Evolutionary conservation across 2,113 vertebrate species (phyloP).

Genomic region (Dendropsophus ebraccatus): DNA sequence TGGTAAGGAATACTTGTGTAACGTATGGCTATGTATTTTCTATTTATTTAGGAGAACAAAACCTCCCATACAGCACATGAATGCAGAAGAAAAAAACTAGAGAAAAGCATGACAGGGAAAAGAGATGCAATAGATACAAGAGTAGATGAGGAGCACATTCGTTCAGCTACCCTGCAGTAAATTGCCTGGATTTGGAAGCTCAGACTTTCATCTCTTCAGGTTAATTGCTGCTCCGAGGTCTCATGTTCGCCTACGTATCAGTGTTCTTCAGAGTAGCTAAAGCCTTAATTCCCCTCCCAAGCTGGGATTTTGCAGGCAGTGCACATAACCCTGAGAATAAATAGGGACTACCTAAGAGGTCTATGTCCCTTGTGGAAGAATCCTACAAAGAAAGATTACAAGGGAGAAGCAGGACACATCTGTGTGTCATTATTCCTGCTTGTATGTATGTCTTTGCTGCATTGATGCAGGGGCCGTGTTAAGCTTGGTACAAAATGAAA

Average conservation of each 20-base stretch:
- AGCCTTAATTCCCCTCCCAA: slow-evolving; percentile 41
- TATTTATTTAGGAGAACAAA: background rate
- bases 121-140: slow-evolving; percentile 53
- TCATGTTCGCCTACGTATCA: slow-evolving; percentile 55
- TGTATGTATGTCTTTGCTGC: slow-evolving; percentile 31
- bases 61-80: background rate
- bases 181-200: slow-evolving; percentile 71
- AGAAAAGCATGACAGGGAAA: background rate
- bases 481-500: slow-evolving; percentile 42
- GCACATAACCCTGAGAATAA: slow-evolving; percentile 49
- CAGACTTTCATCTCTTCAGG: slow-evolving; percentile 72
- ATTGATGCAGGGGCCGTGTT: slow-evolving; percentile 17
- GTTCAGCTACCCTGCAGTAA: slow-evolving; percentile 66
- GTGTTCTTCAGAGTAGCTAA: slow-evolving; percentile 39
- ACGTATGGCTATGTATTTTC: background rate
- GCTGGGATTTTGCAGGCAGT: slow-evolving; percentile 44
- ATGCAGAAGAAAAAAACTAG: background rate
- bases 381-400: slow-evolving; percentile 38
- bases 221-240: slow-evolving; percentile 73
- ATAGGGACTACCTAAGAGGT: slow-evolving; percentile 41
- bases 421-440: slow-evolving; percentile 32
- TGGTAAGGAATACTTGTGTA: background rate
- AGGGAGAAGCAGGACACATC: slow-evolving; percentile 19
- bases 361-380: slow-evolving; percentile 24
- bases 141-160: slow-evolving; percentile 45